Percentiles rank a stretch among this genome's conserved stretches.
phyloP scores from a whole-genome alignment of 1,140 invertebrate genomes.

The Penaeus japonicus region DNA sequence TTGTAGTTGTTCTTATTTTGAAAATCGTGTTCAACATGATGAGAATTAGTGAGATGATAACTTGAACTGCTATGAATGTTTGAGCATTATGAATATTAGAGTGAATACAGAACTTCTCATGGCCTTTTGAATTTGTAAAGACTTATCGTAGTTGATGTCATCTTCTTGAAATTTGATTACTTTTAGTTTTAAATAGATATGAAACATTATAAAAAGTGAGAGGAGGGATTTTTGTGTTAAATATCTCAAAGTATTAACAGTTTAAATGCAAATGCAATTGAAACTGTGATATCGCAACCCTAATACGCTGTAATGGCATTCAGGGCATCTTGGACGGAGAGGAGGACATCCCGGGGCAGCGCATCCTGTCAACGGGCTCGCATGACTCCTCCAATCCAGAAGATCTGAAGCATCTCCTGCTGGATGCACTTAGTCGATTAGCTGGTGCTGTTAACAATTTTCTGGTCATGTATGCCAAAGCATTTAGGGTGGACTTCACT shows the following conservation, averaged over 20 bases:
- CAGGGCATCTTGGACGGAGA: constrained; percentile 58
- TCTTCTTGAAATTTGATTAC: background rate
- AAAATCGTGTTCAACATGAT: too few species aligned
- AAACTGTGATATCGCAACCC: background rate
- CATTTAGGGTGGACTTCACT: constrained; percentile 85
- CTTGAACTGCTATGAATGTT: too few species aligned
- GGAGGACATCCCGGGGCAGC: constrained; percentile 30
- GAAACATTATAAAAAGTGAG: background rate
- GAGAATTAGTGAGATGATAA: too few species aligned
- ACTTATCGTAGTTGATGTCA: background rate
- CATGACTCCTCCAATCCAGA: constrained; percentile 38
- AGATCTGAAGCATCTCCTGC: constrained; percentile 48
- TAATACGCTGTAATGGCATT: too few species aligned
- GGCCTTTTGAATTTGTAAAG: background rate
- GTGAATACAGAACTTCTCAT: too few species aligned
- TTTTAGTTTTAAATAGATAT: background rate
- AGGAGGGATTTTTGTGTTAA: background rate
- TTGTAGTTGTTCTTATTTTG: too few species aligned
- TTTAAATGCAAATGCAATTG: background rate
- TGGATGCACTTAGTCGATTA: constrained; percentile 70
- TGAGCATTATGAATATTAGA: too few species aligned
- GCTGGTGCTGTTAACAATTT: constrained; percentile 77
- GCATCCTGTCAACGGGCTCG: constrained; percentile 41
- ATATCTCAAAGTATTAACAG: background rate
- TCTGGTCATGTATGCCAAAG: constrained; percentile 81